These are phyloP conservation scores for Cacoxenus indagator DNA, from an alignment of 2,888 invertebrate genomes.

Conservation along the genomic window DNA sequence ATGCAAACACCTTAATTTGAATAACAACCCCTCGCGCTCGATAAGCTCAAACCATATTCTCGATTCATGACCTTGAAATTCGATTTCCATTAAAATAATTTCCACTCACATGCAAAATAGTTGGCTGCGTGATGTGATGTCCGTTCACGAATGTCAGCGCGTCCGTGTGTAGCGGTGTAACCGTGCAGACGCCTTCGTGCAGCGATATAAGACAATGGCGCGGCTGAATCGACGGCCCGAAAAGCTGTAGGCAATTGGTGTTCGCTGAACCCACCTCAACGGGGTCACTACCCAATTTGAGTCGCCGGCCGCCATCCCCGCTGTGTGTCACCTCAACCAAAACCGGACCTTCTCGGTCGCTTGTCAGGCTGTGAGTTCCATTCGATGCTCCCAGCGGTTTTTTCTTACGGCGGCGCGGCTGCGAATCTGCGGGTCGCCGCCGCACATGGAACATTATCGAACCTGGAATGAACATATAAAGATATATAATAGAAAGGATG, in stretches of 20 bases:
- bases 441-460: conserved; percentile 98
- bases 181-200: conserved; percentile 91
- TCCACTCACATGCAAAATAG: conserved; percentile 82
- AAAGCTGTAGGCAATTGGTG: conserved; percentile 82
- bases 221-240: conserved; percentile 92
- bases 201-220: conserved; percentile 96
- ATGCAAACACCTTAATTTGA: background rate
- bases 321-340: conserved; percentile 75
- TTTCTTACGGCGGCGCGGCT: conserved; percentile 91
- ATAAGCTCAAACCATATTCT: background rate
- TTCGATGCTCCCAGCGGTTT: conserved; percentile 74
- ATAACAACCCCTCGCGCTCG: background rate
- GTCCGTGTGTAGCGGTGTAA: conserved; percentile 93
- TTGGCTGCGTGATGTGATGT: conserved; percentile 91
- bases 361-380: conserved; percentile 73
- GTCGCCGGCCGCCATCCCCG: conserved; percentile 75
- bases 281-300: conserved; percentile 76
- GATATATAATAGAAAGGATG: background rate
- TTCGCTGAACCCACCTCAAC: conserved; percentile 85
- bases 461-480: conserved; percentile 74
- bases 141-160: conserved; percentile 96
- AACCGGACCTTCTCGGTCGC: conserved; percentile 78
- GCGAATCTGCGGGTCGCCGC: conserved; percentile 90
- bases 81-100: background rate
- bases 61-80: background rate